These are phyloP conservation scores for Cataglyphis rosenhaueri DNA, from an alignment of 2,888 invertebrate genomes.

Conservation along the genomic window DNA sequence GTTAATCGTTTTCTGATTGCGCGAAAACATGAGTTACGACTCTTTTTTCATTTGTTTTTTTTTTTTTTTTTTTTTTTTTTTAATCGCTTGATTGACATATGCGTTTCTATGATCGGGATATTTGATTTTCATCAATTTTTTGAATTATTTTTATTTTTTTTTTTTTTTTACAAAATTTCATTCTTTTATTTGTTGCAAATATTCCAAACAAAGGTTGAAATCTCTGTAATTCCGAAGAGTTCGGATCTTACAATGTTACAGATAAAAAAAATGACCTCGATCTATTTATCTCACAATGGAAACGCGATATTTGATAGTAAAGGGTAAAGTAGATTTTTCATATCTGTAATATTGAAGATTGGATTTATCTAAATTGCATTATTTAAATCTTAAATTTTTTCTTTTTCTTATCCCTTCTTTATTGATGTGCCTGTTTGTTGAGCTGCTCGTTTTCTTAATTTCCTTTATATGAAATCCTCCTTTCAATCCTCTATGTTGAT, in stretches of 20 bases:
- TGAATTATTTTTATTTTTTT: not conserved
- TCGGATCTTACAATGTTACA: constrained; percentile 4
- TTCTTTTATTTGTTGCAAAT: not conserved
- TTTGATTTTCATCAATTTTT: constrained; percentile 11
- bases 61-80: not conserved
- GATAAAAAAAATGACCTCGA: not conserved
- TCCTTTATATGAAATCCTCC: not conserved
- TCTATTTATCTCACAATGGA: not conserved
- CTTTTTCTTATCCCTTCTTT: constrained; percentile 3
- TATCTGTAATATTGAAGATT: not conserved
- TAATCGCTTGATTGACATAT: constrained; percentile 16
- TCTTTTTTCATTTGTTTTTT: constrained; percentile 3
- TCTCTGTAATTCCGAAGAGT: constrained; percentile 21
- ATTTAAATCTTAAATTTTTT: not conserved
- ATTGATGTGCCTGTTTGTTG: constrained; percentile 27
- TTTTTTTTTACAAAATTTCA: not conserved
- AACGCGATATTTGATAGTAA: not conserved
- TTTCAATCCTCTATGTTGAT: constrained; percentile 33
- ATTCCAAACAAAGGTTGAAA: constrained; percentile 6
- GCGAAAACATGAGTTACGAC: constrained; percentile 42
- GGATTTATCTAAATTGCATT: constrained; percentile 20
- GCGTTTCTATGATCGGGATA: not conserved
- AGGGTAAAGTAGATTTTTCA: not conserved
- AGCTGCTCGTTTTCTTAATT: constrained; percentile 23
- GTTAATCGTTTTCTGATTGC: constrained; percentile 59